Evolutionary conservation across 1,140 invertebrate species (phyloP).

Genomic region (Palaemon carinicauda): DNA sequence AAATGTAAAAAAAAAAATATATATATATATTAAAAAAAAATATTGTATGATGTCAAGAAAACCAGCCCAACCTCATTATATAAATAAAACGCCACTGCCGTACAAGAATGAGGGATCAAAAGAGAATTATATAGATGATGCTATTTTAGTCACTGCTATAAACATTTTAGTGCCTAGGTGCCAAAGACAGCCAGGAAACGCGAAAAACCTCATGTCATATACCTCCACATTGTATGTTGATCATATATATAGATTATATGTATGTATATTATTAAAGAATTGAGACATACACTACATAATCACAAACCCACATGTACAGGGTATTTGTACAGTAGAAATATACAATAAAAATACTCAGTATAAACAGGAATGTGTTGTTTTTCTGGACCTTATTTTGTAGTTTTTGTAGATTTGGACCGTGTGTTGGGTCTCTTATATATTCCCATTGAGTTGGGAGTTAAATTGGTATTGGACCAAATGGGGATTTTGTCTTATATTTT

Average conservation of each 20-base stretch:
- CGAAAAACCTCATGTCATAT: slow-evolving; percentile 54
- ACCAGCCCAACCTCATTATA: neutral
- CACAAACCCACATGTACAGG: slow-evolving; percentile 59
- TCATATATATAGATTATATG: slow-evolving; percentile 56
- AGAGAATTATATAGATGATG: slow-evolving; percentile 40
- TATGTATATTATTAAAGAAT: slow-evolving; percentile 53
- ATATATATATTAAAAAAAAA: no score
- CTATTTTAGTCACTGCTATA: slow-evolving; percentile 54
- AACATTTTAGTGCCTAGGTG: slow-evolving; percentile 50
- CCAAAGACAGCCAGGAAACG: slow-evolving; percentile 56
- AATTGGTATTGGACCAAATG: no score
- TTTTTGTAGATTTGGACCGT: no score
- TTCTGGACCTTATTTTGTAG: neutral
- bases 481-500: no score
- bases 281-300: slow-evolving; percentile 51
- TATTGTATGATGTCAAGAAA: neutral
- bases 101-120: slow-evolving; percentile 57
- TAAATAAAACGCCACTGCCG: slow-evolving; percentile 39
- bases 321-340: slow-evolving; percentile 60
- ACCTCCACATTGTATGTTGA: slow-evolving; percentile 56
- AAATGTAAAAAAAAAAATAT: no score
- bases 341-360: slow-evolving; percentile 56
- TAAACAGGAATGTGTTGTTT: slow-evolving; percentile 28
- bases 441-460: no score
- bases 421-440: no score